Base-by-base conservation (phyloP, 2,797 vertebrate species). In the Microchirus variegatus region DNA sequence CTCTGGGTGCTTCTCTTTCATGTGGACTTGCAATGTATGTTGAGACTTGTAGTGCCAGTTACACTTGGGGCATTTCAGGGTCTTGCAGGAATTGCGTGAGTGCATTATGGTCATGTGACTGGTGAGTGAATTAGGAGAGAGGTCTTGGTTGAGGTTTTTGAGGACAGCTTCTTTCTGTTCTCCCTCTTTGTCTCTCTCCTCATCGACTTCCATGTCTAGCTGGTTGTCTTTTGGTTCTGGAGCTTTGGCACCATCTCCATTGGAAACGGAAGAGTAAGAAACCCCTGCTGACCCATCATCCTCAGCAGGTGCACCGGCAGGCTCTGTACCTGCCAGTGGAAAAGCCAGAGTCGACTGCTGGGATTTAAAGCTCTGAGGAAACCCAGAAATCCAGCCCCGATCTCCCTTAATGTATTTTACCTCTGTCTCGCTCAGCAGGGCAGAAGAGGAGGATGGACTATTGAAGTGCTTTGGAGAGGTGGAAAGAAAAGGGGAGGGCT, bases 21-120 rank as follows among this genome's bases (percentile, higher is more conserved):
- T 99, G 91, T 99, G 98, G 11, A 95, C 95, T 91, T 99, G 97
- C 75, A 99, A 93, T 0, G 98, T 99, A 90, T 99, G 98, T 93
- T 99, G 98, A 91, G 98, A 99, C 92, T 99, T 99, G 80, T 99
- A 99, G 93, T 99, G 98, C 98, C 98, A 99, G 93, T 99, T 99
- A 89, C 98, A 99, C 93, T 99, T 99, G 87, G 98, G 98, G 92
- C 98, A 99, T 95, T 99, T 99, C 75, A 99, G 95, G 2, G 98
- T 99, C 92, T 99, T 99, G 83, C 98, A 99, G 22, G 98, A 99
- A 91, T 98, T 99, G 59, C 97, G 96, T 44, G 98, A 98, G 93
- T 99, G 98, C 94, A 98, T 96, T 94, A 97, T 95, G 88, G 96
- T 96, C 94, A 97, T 96, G 91, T 99, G 91, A 85, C 87, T 91